Conservation (phyloP, 1,140 invertebrate species). For the Tribolium madens region DNA sequence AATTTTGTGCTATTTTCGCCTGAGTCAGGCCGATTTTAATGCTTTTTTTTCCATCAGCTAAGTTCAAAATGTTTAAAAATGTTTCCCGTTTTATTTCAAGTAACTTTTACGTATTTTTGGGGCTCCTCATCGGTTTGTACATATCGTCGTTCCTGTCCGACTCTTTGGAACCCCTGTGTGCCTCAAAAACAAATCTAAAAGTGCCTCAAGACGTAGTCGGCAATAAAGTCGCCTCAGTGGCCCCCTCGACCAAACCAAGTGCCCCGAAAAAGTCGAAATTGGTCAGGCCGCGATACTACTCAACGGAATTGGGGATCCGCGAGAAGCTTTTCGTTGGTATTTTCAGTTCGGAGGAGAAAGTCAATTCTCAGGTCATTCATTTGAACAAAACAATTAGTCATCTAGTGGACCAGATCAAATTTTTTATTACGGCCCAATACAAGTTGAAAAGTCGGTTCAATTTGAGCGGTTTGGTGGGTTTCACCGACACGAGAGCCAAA, state of each 20-base stretch:
- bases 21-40: no score
- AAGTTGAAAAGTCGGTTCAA: slow-evolving; percentile 75
- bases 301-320: slow-evolving; percentile 90
- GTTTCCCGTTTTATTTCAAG: slow-evolving; percentile 50
- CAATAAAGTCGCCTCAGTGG: slow-evolving; percentile 45
- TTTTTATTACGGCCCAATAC: slow-evolving; percentile 77
- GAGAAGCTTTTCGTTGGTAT: slow-evolving; percentile 91
- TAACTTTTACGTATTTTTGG: slow-evolving; percentile 58
- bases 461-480: slow-evolving; percentile 82
- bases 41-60: background rate
- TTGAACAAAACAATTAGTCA: slow-evolving; percentile 85
- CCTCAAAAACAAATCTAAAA: slow-evolving; percentile 13
- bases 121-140: slow-evolving; percentile 58
- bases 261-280: slow-evolving; percentile 63
- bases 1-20: no score
- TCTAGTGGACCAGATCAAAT: slow-evolving; percentile 82
- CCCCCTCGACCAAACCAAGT: slow-evolving; percentile 50
- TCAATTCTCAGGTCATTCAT: slow-evolving; percentile 78
- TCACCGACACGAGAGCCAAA: slow-evolving; percentile 81
- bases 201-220: slow-evolving; percentile 47
- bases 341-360: slow-evolving; percentile 78
- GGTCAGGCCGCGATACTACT: slow-evolving; percentile 89
- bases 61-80: slow-evolving; percentile 44
- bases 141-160: slow-evolving; percentile 54
- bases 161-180: slow-evolving; percentile 47